phyloP scores from a whole-genome alignment of 1,140 invertebrate species.

The Pteromalus puparum region DNA sequence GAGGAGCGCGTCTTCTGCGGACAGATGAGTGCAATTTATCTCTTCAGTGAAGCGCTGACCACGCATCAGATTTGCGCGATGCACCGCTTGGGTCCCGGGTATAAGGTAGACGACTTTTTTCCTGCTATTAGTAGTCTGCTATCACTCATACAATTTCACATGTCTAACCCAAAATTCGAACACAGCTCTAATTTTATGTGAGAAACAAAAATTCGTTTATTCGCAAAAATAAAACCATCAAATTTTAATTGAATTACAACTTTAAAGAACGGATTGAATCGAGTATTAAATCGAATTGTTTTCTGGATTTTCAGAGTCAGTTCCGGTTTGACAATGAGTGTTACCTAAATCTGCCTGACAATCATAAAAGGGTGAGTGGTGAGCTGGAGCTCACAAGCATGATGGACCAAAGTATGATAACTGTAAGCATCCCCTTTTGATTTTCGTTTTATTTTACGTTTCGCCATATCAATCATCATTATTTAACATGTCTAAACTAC shows the following conservation, averaged over 20 bases:
- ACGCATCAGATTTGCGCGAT: constrained; percentile 98
- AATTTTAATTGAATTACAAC: too few species aligned
- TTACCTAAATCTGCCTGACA: constrained; percentile 94
- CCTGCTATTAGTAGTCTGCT: not conserved
- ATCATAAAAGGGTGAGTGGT: constrained; percentile 95
- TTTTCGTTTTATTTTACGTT: constrained; percentile 68
- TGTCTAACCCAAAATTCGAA: too few species aligned
- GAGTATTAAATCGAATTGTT: not conserved
- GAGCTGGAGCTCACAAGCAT: constrained; percentile 74
- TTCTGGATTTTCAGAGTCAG: constrained; percentile 87
- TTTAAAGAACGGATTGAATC: too few species aligned
- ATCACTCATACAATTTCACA: too few species aligned
- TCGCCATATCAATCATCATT: constrained; percentile 55
- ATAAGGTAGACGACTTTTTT: constrained; percentile 84
- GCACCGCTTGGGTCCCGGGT: constrained; percentile 95
- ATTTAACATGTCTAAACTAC: constrained; percentile 57
- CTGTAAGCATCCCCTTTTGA: constrained; percentile 76
- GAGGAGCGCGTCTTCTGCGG: constrained; percentile 99
- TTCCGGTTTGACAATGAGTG: constrained; percentile 99
- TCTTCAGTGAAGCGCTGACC: constrained; percentile 97
- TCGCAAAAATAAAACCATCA: too few species aligned
- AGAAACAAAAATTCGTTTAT: too few species aligned
- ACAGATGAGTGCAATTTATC: constrained; percentile 99
- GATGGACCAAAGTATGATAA: constrained; percentile 75
- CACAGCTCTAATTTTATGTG: too few species aligned